Evolutionary conservation across 2,888 invertebrate species (phyloP), one percentile per base, ranked within the genome.

Genomic region (Diadromus collaris): DNA sequence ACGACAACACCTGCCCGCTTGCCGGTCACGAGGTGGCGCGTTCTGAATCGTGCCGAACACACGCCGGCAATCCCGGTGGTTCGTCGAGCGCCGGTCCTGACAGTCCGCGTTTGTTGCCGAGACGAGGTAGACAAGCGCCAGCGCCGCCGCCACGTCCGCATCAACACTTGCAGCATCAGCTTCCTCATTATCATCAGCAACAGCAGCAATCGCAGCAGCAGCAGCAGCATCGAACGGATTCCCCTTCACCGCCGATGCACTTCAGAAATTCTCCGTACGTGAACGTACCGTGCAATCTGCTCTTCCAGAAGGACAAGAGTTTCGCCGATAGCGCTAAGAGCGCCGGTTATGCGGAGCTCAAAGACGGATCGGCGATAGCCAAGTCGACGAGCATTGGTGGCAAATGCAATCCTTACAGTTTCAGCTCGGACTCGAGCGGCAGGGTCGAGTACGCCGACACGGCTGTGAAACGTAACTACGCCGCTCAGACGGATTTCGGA

Each of bases 31-130:
- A 70, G 58, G 56, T 71, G 1, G 19, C 76, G 32, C 70, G 79
- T 2, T 85, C 80, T 34, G 82, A 60, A 82, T 81, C 29, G 6
- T 79, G 60, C 67, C 73, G 46, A 32, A 73, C 77, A 24, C 51
- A 72, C 41, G 56, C 63, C 24, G 54, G 16, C 16, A 27, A 73
- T 44, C 74, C 83, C 41, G 56, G 65, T 38, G 54, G 54, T 6
- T 29, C 76, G 34, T 77, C 83, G n/a, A 92, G 92, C 69, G 75
- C 29, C 29, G 92, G 92, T 60, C 95, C 95, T 64, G 95, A 94
- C 86, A 95, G 95, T 87, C 96, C 95, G 29, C 92, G 95, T 79
- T 91, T 95, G 81, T 88, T 95, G 92, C 94, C 94, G 64, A 92
- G 94, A 76, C 88, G 91, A 34, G 83, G 87, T 19, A 87, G 90